Conservation (phyloP, 2,113 vertebrate genomes). For the Corynorhinus townsendii region DNA sequence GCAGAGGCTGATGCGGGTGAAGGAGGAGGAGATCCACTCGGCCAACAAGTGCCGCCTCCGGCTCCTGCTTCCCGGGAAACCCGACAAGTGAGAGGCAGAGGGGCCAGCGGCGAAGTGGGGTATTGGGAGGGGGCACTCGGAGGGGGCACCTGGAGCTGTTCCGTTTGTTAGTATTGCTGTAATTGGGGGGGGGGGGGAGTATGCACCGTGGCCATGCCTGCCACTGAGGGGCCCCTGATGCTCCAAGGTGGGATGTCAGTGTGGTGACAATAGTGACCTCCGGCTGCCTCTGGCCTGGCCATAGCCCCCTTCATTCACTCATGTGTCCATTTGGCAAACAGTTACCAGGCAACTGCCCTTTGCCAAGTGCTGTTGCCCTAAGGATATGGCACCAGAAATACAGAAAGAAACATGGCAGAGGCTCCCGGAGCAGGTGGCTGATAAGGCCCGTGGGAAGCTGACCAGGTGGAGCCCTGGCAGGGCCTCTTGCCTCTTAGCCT, state of each 20-base stretch:
- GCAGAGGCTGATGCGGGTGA: constrained; percentile 94
- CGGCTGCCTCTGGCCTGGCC: rapidly evolving
- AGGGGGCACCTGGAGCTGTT: rapidly evolving
- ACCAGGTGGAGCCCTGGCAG: background rate
- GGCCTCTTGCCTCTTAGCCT: rapidly evolving
- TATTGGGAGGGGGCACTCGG: rapidly evolving
- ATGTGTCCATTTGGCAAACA: rapidly evolving
- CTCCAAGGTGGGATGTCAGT: background rate
- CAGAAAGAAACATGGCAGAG: background rate
- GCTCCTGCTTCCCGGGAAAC: constrained; percentile 92
- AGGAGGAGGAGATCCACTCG: constrained; percentile 95
- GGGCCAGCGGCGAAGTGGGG: rapidly evolving
- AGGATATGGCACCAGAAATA: no score
- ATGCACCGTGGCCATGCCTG: rapidly evolving
- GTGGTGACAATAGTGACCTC: background rate
- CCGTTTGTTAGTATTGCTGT: no score
- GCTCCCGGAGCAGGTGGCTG: background rate
- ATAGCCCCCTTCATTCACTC: rapidly evolving
- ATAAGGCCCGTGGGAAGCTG: background rate
- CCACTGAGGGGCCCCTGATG: background rate
- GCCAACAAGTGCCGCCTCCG: constrained; percentile 96
- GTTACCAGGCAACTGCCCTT: no score
- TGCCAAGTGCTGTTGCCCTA: background rate
- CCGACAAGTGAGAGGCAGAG: constrained; percentile 89
- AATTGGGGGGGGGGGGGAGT: no score